Evolutionary conservation across 2,113 vertebrate genomes (phyloP), one percentile per base, ranked within the genome.

Genomic region (Tapirus terrestris): DNA sequence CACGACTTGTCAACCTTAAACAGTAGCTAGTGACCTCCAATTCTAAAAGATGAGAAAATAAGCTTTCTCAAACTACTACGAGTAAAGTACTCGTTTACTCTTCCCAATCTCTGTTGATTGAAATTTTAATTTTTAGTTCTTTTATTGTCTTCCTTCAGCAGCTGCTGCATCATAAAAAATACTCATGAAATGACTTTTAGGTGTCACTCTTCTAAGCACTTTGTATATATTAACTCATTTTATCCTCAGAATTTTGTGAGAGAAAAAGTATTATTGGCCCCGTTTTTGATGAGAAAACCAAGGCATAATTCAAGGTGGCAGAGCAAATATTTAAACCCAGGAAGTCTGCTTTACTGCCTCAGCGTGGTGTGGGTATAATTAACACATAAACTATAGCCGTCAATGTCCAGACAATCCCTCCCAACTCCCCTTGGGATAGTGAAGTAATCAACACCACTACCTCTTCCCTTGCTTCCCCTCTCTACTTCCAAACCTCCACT

Each of bases 71-170:
- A 33, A 87, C 61, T n/a, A 48, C 77, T 53, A 27, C 8, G n/a
- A n/a, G n/a, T n/a, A n/a, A n/a, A n/a, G n/a, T n/a, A n/a, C n/a
- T n/a, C n/a, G n/a, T n/a, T n/a, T n/a, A n/a, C 27, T 83, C 90
- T 93, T 70, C 16, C 81, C 67, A 93, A 16, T 85, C 67, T 93
- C n/a, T 81, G 25, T 13, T 79, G 39, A 79, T 2, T 51, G 70
- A 87, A 90, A 79, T n/a, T 84, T 82, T 91, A 31, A 83, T 77
- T 86, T 97, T 92, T 58, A 96, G 12, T 86, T 89, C 48, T 77
- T 85, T 56, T 33, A 21, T 18, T 43, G 39, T n/a, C 65, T 48
- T 80, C 90, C 43, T 80, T 95, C 58, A 80, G 36, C 58, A 94
- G 73, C 51, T 51, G 76, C 82, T 92, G 17, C 39, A 67, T 85